A percentile compares a stretch with the other conserved stretches of the same genome.
These are phyloP conservation scores for Betta splendens DNA, from an alignment of 2,797 vertebrate species.

Conservation along the genomic window DNA sequence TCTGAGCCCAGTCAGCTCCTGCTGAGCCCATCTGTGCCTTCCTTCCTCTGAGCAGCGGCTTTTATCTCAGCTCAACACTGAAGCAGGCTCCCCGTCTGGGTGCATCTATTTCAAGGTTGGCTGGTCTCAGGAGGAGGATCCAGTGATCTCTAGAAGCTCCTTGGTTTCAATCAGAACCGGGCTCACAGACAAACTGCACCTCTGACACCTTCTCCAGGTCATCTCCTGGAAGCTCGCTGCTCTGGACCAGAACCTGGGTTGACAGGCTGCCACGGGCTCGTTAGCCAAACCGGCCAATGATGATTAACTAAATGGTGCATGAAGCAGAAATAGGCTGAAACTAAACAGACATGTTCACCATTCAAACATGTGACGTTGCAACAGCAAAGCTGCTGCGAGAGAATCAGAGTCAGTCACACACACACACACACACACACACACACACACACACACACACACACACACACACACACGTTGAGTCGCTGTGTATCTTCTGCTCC, in stretches of 20 bases:
- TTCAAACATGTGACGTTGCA: too few relatives aligned
- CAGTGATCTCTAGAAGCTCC: background rate
- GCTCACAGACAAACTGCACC: too few relatives aligned
- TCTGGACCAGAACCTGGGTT: too few relatives aligned
- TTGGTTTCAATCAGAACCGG: background rate
- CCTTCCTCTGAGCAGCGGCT: constrained; percentile 33
- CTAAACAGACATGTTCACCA: too few relatives aligned
- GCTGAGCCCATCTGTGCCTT: background rate
- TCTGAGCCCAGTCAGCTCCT: constrained; percentile 22
- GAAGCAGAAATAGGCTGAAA: too few relatives aligned
- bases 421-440: background rate
- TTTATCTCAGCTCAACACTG: constrained; percentile 42
- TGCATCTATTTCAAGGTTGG: constrained; percentile 20
- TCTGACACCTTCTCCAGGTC: background rate
- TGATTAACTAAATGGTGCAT: too few relatives aligned
- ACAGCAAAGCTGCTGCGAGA: too few relatives aligned
- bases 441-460: constrained; percentile 3
- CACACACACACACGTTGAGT: constrained; percentile 6
- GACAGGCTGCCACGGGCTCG: background rate
- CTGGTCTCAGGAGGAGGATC: constrained; percentile 6
- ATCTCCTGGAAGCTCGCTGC: constrained; percentile 1
- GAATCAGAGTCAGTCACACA: too few relatives aligned
- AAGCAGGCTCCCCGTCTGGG: constrained; percentile 9
- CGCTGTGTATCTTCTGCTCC: too few relatives aligned
- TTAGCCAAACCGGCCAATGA: too few relatives aligned